Conservation (phyloP, 1,140 invertebrate species). For the Acromyrmex charruanus region DNA sequence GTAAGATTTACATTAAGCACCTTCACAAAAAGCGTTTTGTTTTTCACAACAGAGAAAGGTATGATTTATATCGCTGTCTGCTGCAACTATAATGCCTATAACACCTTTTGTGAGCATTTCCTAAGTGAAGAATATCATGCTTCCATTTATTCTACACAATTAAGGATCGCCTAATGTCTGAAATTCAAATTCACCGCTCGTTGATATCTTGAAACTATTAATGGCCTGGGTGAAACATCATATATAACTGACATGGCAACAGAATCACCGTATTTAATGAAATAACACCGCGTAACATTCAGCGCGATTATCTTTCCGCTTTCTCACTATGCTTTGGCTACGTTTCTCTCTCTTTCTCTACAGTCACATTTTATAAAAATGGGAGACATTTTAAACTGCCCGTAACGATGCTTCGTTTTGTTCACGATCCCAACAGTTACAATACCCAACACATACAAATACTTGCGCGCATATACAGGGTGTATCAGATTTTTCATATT, state of each 20-base stretch:
- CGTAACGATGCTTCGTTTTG: not conserved
- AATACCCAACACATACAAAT: too few relatives aligned
- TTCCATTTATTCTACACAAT: slow-evolving; percentile 31
- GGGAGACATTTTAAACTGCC: slow-evolving; percentile 17
- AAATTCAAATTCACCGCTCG: slow-evolving; percentile 34
- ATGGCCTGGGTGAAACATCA: not conserved
- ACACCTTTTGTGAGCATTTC: slow-evolving; percentile 5
- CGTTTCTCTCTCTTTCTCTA: not conserved
- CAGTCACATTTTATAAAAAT: slow-evolving; percentile 25
- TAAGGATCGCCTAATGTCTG: slow-evolving; percentile 11
- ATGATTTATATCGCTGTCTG: not conserved
- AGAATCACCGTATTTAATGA: slow-evolving; percentile 19
- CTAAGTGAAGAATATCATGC: slow-evolving; percentile 9
- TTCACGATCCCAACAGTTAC: not conserved
- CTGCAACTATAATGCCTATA: slow-evolving; percentile 6
- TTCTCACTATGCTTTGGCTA: not conserved
- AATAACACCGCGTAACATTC: slow-evolving; percentile 10
- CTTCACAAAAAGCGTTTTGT: slow-evolving; percentile 33
- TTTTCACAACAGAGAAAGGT: slow-evolving; percentile 14
- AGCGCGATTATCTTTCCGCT: not conserved
- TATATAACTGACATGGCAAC: slow-evolving; percentile 4
- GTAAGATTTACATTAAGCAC: slow-evolving; percentile 43
- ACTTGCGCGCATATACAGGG: not conserved
- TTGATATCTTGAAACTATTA: slow-evolving; percentile 14
- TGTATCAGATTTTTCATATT: too few relatives aligned